phyloP scores from a whole-genome alignment of 1,140 invertebrate genomes.

The Polypedilum pembai region DNA sequence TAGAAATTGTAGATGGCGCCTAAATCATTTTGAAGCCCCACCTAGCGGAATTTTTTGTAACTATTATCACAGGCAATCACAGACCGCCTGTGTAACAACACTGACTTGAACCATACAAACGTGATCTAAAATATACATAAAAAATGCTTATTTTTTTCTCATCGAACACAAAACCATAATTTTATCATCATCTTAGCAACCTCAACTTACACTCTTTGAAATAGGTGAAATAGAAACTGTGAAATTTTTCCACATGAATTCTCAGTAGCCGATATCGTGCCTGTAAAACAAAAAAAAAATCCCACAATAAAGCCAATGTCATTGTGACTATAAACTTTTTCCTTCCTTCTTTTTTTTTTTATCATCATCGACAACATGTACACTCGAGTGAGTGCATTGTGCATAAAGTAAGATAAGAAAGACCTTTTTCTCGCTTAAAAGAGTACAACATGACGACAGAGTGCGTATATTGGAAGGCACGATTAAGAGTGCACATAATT shows the following conservation, averaged over 20 bases:
- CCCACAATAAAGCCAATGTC: background rate
- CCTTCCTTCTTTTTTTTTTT: background rate
- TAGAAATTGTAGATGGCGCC: too few species aligned
- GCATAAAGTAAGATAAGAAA: background rate
- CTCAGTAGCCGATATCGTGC: background rate
- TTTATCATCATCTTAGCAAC: background rate
- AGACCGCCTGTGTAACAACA: too few species aligned
- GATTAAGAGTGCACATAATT: slow-evolving; percentile 21
- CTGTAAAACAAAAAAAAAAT: slow-evolving; percentile 3
- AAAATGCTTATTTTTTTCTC: background rate
- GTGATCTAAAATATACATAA: background rate
- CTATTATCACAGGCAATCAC: too few species aligned
- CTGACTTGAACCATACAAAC: background rate
- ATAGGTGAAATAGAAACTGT: background rate
- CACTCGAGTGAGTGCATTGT: background rate
- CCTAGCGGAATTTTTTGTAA: too few species aligned
- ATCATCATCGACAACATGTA: background rate
- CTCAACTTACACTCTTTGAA: too few species aligned
- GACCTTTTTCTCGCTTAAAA: background rate
- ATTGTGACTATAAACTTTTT: background rate
- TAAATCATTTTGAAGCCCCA: too few species aligned
- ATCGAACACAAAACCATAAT: background rate
- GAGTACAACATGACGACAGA: background rate
- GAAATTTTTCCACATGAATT: background rate
- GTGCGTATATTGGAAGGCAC: background rate